Evolutionary conservation across 2,888 invertebrate genomes (phyloP), one percentile per base, ranked within the genome.

Genomic region (Aleiodes testaceus): DNA sequence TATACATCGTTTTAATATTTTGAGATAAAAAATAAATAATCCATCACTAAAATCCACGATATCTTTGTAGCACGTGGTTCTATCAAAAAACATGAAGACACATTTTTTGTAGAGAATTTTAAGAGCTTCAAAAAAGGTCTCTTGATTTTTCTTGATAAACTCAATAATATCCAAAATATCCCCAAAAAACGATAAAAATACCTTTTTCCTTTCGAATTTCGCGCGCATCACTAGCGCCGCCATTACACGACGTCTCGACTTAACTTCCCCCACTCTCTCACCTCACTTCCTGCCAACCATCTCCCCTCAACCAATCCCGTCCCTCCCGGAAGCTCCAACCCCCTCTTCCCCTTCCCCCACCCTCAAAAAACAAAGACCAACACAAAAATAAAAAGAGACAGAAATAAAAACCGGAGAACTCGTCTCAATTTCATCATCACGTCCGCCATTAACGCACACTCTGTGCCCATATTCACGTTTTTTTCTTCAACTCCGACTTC

Each of bases 21-120:
- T 55, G 30, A 55, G n/a, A 55, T 55, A 55, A 55, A 55, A 55
- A 55, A 55, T 55, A n/a, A 30, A 26, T 55, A n/a, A 55, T 55
- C 14, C 26, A 12, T 55, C 30, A 30, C 55, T 30, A 55, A 16
- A 49, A 49, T 16, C 14, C 6, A n/a, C n/a, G 22, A 16, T 16
- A 49, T 16, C 7, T 36, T 36, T 36, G 9, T 2, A 36, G 9
- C 36, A 2, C 36, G 7, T 36, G 36, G 7, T 6, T 9, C 9
- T 9, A 36, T 7, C 0, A 9, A 36, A 3, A 6, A 36, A 36
- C 9, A 6, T 36, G 9, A 36, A 36, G 36, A 7, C 6, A 36
- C 36, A 6, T 36, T 36, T 36, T 36, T 36, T 11, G 7, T 36
- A 11, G 9, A 6, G 7, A 36, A 36, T 36, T 36, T 2, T 6